A percentile compares a stretch with the other conserved stretches of the same genome.
These are phyloP conservation scores for Hyaena hyaena DNA, from an alignment of 2,113 vertebrate species.

Conservation along the genomic window DNA sequence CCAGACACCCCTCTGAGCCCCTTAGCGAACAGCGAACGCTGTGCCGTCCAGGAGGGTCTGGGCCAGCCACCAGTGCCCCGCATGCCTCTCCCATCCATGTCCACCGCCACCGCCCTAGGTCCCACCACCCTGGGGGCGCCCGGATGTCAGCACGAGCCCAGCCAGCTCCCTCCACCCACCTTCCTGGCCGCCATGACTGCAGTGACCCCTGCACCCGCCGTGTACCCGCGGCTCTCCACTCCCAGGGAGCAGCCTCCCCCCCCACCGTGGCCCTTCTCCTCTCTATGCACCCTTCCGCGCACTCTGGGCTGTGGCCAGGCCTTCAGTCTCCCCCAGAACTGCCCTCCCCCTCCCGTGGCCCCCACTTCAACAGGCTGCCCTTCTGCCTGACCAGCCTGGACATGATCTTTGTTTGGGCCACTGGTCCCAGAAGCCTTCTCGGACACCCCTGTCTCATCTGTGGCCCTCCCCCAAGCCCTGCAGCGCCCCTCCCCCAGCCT, in stretches of 20 bases:
- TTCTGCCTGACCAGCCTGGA: not conserved
- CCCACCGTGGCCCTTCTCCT: not conserved
- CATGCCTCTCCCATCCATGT: not conserved
- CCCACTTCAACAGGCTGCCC: not conserved
- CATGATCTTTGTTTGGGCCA: not conserved
- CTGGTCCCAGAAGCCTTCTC: not conserved
- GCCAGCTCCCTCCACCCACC: not conserved
- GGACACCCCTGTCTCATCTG: too few relatives aligned
- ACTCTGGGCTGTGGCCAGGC: not conserved
- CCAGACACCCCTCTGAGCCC: not conserved
- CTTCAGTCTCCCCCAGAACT: not conserved
- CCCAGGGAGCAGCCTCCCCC: not conserved
- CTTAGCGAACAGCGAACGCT: not conserved
- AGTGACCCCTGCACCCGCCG: not conserved
- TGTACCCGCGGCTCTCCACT: rapidly evolving
- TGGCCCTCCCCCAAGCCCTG: not conserved
- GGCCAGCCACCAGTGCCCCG: rapidly evolving
- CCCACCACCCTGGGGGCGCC: not conserved
- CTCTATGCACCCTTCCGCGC: rapidly evolving
- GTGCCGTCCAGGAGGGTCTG: too few relatives aligned
- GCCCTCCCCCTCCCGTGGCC: not conserved
- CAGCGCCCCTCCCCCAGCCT: too few relatives aligned
- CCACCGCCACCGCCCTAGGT: rapidly evolving
- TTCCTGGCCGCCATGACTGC: not conserved
- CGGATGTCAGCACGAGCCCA: rapidly evolving